Conservation (phyloP, 2,797 vertebrate genomes). For the Graptemys geographica region DNA sequence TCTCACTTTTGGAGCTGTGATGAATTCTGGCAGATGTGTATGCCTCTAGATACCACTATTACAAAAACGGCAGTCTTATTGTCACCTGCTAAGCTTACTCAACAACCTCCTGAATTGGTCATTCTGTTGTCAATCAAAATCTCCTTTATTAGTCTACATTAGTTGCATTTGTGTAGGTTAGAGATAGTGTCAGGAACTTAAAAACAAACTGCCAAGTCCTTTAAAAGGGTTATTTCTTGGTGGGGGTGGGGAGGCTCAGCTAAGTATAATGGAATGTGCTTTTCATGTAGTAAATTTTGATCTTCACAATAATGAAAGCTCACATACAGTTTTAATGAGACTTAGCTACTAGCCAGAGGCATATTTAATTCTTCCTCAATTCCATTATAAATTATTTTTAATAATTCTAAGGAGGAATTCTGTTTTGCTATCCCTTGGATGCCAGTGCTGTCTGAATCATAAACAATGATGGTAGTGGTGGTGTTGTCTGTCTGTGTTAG, state of each 20-base stretch:
- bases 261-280: background rate
- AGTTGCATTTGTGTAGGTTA: background rate
- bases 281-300: background rate
- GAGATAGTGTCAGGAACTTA: background rate
- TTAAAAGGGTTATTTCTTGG: background rate
- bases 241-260: background rate
- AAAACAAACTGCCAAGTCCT: background rate
- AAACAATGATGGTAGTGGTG: fast-evolving
- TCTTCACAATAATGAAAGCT: background rate
- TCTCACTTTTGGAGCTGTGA: background rate
- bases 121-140: background rate
- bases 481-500: background rate
- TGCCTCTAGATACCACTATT: background rate
- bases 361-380: background rate
- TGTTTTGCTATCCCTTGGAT: background rate
- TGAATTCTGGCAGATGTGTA: background rate
- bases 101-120: background rate
- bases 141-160: background rate
- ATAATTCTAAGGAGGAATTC: background rate
- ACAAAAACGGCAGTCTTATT: background rate
- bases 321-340: background rate
- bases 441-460: background rate
- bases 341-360: background rate
- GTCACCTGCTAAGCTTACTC: background rate
- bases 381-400: background rate